phyloP scores from a whole-genome alignment of 2,888 invertebrate species.

The Monoplex corrugatus region DNA sequence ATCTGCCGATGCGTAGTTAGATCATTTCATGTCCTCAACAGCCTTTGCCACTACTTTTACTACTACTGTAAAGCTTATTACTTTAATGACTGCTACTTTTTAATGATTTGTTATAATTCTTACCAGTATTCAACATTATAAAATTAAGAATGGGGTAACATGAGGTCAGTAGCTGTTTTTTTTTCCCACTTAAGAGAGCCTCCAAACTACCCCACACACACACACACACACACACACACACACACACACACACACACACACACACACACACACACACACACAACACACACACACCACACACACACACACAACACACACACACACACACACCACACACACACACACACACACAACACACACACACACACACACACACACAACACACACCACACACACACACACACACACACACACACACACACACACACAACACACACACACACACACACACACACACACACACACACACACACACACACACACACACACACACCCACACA shows the following conservation, averaged over 20 bases:
- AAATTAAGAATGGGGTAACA: too few relatives aligned
- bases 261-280: background rate
- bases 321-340: background rate
- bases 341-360: background rate
- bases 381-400: constrained; percentile 22
- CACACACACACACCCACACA: background rate
- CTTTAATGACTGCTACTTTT: too few relatives aligned
- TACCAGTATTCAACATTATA: too few relatives aligned
- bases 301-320: background rate
- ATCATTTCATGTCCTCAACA: too few relatives aligned
- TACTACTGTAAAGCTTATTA: too few relatives aligned
- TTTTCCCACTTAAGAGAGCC: too few relatives aligned
- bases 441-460: background rate
- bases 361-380: background rate
- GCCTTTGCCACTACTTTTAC: too few relatives aligned
- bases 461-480: background rate
- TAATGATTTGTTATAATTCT: too few relatives aligned
- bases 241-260: background rate
- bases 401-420: background rate
- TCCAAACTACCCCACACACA: background rate
- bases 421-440: too few relatives aligned
- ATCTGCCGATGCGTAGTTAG: too few relatives aligned
- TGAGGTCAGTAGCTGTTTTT: too few relatives aligned
- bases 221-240: background rate
- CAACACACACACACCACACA: background rate